Base-by-base conservation (phyloP, 2,113 vertebrate species). In the Andinoacara biseriatus region DNA sequence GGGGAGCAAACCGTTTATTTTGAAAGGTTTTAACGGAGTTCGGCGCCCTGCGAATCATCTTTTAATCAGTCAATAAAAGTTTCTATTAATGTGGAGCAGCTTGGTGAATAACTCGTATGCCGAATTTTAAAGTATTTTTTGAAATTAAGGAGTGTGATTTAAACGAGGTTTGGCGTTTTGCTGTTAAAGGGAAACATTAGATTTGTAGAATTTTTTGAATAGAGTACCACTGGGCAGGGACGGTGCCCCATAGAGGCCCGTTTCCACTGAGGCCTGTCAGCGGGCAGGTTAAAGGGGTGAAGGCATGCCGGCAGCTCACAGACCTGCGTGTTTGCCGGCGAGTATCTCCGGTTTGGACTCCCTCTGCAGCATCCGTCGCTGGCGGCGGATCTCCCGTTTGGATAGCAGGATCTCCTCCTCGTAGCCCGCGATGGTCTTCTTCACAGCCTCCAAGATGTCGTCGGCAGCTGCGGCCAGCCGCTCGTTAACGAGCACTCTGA, bases 391-490 rank as follows among this genome's bases (percentile, higher is more conserved):
- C 86, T 92, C 86, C 46, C 26, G 80, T 13, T 38, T 85, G 61
- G 80, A 89, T 1, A 49, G 82, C 82, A 61, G 72, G 20, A 92
- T 40, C 82, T 91, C 91, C 62, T 89, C 83, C 80, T 93, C 90
- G 59, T 89, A 89, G 62, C 78, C 78, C 5, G 75, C 65, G 35
- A 91, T 72, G 83, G 80, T 89, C 9, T 65, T 85, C 4, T 20
- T 85, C 0, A 91, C 81, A 77, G 87, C 91, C 82, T 88, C 67
- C 57, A 91, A 80, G 65, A 93, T 91, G 40, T 91, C 90, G 29
- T 91, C 92, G 0, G 92, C 90, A 72, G 92, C 92, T 49, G 86
- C 84, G 1, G 83, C 77, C 61, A 91, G 87, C 15, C 87, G 90
- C 89, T 91, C 85, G 83, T 80, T 87, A 0, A 91, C 74, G 31